Conservation (phyloP, 2,797 vertebrate species). For the Oreochromis grahami region DNA sequence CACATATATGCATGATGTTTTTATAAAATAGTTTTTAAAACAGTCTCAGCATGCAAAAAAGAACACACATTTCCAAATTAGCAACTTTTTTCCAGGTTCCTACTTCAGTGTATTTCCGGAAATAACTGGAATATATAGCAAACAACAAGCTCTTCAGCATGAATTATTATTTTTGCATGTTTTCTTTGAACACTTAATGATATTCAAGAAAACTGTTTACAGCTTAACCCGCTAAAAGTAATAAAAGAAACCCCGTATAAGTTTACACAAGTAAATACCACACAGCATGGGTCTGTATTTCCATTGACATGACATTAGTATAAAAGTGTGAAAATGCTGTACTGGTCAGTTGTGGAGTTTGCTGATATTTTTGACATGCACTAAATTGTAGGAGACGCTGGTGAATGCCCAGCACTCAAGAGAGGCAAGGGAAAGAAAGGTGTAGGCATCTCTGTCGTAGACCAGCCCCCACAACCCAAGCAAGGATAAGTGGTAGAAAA, state of each 20-base stretch:
- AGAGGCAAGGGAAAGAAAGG: background rate
- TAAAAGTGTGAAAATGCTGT: background rate
- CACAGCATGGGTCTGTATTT: background rate
- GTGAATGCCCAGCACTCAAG: background rate
- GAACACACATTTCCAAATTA: background rate
- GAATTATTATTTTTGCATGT: background rate
- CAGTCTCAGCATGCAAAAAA: background rate
- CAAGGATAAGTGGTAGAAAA: background rate
- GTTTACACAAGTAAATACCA: background rate
- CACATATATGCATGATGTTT: background rate
- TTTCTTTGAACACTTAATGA: background rate
- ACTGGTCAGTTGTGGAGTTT: background rate
- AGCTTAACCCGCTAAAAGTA: background rate
- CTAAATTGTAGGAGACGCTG: background rate
- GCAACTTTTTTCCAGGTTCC: background rate
- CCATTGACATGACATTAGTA: no score
- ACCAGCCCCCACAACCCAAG: background rate
- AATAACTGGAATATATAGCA: background rate
- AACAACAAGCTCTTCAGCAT: background rate
- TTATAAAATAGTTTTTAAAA: background rate
- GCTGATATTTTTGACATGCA: background rate
- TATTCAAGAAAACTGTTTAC: background rate
- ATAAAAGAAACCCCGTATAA: background rate
- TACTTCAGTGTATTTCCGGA: rapidly evolving
- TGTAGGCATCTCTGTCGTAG: background rate